A percentile compares a stretch with the other conserved stretches of the same genome.
These are phyloP conservation scores for Teleogryllus occipitalis DNA, from an alignment of 1,140 invertebrate genomes.

Conservation along the genomic window DNA sequence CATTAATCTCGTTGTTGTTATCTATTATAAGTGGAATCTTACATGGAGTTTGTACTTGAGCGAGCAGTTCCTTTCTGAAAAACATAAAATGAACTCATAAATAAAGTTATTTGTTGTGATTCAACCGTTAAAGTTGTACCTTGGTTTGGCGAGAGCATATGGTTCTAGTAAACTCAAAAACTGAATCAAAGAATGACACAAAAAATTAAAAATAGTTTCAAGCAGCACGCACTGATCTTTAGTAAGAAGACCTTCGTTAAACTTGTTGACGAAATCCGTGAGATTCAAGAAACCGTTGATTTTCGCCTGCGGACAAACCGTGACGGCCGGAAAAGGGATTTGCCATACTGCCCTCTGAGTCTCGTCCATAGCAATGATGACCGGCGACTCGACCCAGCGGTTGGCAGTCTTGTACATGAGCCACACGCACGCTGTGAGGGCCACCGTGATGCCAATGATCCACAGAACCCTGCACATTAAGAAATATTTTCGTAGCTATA, in stretches of 20 bases:
- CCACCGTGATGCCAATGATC: slow-evolving; percentile 39
- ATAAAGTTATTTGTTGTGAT: too few species aligned
- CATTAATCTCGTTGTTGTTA: neutral
- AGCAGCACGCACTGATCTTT: too few species aligned
- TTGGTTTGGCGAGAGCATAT: too few species aligned
- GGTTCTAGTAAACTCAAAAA: too few species aligned
- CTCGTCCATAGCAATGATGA: slow-evolving; percentile 47
- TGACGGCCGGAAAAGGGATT: slow-evolving; percentile 48
- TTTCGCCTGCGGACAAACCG: slow-evolving; percentile 51
- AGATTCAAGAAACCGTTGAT: slow-evolving; percentile 24
- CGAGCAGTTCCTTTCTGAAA: neutral
- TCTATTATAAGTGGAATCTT: neutral
- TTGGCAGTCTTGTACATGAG: slow-evolving; percentile 43
- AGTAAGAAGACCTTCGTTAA: too few species aligned
- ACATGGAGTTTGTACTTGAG: neutral
- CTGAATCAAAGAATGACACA: too few species aligned
- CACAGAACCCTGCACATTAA: slow-evolving; percentile 39
- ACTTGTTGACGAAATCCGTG: too few species aligned
- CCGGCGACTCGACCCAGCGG: slow-evolving; percentile 46
- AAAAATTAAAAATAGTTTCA: too few species aligned
- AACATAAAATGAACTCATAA: neutral
- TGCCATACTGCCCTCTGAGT: slow-evolving; percentile 45
- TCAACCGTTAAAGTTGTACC: too few species aligned
- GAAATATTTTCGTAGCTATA: too few species aligned
- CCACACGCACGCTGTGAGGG: slow-evolving; percentile 38